Evolutionary conservation across 2,888 invertebrate genomes (phyloP), one percentile per base, ranked within the genome.

Genomic region (Erannis defoliaria): DNA sequence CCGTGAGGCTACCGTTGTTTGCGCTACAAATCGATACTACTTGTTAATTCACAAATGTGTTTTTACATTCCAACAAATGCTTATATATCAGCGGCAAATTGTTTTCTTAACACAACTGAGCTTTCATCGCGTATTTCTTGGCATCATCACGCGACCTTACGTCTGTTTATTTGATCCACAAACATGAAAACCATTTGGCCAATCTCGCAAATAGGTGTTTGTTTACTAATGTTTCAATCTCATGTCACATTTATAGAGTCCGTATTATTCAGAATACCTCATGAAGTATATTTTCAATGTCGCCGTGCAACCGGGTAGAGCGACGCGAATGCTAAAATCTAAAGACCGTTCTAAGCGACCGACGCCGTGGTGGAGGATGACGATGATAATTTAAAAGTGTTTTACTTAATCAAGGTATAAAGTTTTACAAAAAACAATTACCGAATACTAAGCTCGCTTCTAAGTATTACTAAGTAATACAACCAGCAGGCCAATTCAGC

Each of bases 171-270:
- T 76, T 77, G 73, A 76, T 75, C 74, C 62, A 71, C 67, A 77
- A 73, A 75, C 73, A 70, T 66, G 69, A 70, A 71, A 76, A 71
- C 73, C 75, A 77, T 81, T 84, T 80, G 77, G 77, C 76, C 64
- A 68, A 71, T 68, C 72, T 68, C 67, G 71, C 63, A 68, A 65
- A 72, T 64, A 63, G 65, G 63, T 55, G 70, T 66, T 58, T 80
- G 74, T 80, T 80, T 81, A 76, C 67, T 57, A 64, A 68, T 26
- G 63, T 71, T 75, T 71, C 67, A 72, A 66, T 58, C 38, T 14
- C 10, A 19, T 19, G 55, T 55, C 59, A 57, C 58, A 23, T 56
- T 38, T 16, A 5, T n/a, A 33, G n/a, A n/a, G 33, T 33, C n/a
- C 3, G n/a, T 33, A n/a, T 33, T 33, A 33, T n/a, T 33, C 4